Conservation (phyloP, 2,113 vertebrate species). For the Rhinichthys klamathensis region DNA sequence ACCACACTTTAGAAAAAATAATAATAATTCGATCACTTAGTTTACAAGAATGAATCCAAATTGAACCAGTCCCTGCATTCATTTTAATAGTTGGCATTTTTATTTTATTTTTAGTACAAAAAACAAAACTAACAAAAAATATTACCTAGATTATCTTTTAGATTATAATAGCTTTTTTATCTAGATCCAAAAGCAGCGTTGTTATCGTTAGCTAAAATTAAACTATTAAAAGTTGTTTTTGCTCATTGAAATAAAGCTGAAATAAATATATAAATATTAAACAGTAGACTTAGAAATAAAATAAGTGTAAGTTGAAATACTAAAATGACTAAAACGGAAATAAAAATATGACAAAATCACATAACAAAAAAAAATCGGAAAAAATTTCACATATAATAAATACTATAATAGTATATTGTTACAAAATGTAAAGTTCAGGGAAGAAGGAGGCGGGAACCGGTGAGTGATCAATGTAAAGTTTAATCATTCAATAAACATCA, state of each 20-base stretch:
- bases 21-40: too few species aligned
- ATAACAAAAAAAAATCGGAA: too few species aligned
- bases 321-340: neutral
- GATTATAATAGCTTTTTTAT: neutral
- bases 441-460: too few species aligned
- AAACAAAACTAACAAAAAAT: neutral
- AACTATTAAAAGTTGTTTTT: neutral
- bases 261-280: too few species aligned
- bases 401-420: too few species aligned
- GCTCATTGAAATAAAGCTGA: neutral
- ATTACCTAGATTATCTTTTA: neutral
- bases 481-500: too few species aligned
- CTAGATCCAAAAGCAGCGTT: neutral
- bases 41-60: too few species aligned
- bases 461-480: too few species aligned
- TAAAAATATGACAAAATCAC: neutral
- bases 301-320: neutral
- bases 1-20: too few species aligned
- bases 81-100: neutral
- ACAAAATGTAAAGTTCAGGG: too few species aligned
- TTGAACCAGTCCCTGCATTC: neutral
- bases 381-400: too few species aligned
- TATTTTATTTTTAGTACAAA: neutral
- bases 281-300: neutral
- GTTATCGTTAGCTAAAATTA: neutral